Base-by-base conservation (phyloP, 1,140 invertebrate species). In the Choristoneura fumiferana region DNA sequence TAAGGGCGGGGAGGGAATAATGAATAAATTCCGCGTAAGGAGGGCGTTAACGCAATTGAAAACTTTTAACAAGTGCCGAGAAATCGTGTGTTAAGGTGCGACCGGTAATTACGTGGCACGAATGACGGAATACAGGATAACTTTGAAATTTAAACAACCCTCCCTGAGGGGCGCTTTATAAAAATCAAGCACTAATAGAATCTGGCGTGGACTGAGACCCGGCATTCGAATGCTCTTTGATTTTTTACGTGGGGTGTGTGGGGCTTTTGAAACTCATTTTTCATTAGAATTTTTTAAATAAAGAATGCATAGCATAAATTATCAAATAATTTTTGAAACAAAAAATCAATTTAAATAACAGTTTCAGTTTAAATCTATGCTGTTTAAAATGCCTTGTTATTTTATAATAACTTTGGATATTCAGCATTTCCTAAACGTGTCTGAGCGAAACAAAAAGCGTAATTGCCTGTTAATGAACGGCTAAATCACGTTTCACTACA, bases 61-160 rank as follows among this genome's bases (percentile, higher is more conserved):
- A 89, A 89, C 86, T 89, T 89, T 87, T 87, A 87, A 87, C 84
- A 84, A 88, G 86, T 86, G 81, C 76, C 76, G 76, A 79, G 83
- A 86, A 89, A 86, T 87, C 86, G 86, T 84, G 83, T 87, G 86
- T 85, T 79, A 89, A 89, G 84, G 84, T 87, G 77, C 79, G 71
- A 69, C 73, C 57, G 66, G 68, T 86, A 86, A 89, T 87, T 89
- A 87, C 65, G 73, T 55, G 60, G 67, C 60, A 70, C 71, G 73
- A 68, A 69, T 74, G 58, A 71, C 69, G 60, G 84, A 86, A 88
- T 84, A 81, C 81, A 52, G 40, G 76, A 88, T 85, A 77, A 88
- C 81, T 73, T 77, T 60, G 69, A 79, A 83, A 87, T 84, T 84
- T 84, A 77, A 81, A 77, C 78, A 73, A 56, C 52, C 40, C 53